These are phyloP conservation scores for Ericerus pela DNA, from an alignment of 1,140 invertebrate species.

Conservation along the genomic window DNA sequence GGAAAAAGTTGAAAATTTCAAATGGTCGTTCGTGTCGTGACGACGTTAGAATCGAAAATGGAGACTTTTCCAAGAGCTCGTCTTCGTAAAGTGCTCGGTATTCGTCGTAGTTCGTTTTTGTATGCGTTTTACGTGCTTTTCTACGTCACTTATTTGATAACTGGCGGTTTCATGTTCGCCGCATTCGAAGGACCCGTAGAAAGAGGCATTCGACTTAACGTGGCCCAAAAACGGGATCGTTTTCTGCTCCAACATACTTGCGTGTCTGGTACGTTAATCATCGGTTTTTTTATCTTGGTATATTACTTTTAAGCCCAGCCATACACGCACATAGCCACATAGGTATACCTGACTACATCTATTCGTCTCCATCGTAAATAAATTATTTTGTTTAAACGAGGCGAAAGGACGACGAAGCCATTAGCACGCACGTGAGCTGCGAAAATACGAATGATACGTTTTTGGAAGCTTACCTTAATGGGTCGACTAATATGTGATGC, in stretches of 20 bases:
- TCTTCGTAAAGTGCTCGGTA: slow-evolving; percentile 25
- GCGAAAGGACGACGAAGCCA: too few relatives aligned
- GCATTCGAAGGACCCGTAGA: slow-evolving; percentile 54
- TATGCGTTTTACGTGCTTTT: slow-evolving; percentile 28
- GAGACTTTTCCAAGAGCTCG: slow-evolving; percentile 12
- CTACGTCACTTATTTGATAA: slow-evolving; percentile 31
- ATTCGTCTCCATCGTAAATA: too few relatives aligned
- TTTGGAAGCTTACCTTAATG: too few relatives aligned
- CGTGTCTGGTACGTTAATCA: slow-evolving; percentile 39
- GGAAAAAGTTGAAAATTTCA: too few relatives aligned
- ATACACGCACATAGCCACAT: too few relatives aligned
- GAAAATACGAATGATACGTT: too few relatives aligned
- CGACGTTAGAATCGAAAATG: not conserved
- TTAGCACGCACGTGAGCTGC: too few relatives aligned
- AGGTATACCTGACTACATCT: too few relatives aligned
- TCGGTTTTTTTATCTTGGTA: not conserved
- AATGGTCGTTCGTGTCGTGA: too few relatives aligned
- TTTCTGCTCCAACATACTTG: slow-evolving; percentile 46
- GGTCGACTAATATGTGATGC: too few relatives aligned
- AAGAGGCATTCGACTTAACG: slow-evolving; percentile 35
- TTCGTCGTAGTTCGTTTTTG: slow-evolving; percentile 34
- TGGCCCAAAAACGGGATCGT: slow-evolving; percentile 36
- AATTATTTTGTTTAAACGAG: too few relatives aligned
- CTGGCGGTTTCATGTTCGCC: slow-evolving; percentile 55
- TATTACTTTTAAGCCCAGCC: not conserved